phyloP scores from a whole-genome alignment of 2,113 vertebrate species.

The Cryptomyrus ogoouensis region DNA sequence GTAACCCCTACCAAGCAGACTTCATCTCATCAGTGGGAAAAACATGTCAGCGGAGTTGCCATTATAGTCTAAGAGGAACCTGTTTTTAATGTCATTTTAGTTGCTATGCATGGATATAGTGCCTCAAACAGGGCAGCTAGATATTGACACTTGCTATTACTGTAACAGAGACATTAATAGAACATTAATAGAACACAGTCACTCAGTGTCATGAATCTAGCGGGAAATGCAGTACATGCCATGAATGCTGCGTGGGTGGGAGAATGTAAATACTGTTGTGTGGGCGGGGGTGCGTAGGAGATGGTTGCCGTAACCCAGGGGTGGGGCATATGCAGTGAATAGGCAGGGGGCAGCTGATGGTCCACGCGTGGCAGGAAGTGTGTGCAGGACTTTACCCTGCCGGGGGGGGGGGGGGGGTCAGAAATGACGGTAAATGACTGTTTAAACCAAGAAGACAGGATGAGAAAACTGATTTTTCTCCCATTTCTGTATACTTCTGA shows the following conservation, averaged over 20 bases:
- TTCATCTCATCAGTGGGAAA: not conserved
- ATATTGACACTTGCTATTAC: not conserved
- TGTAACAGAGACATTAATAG: not conserved
- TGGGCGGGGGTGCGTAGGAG: not conserved
- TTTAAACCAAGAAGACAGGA: not conserved
- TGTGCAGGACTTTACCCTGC: not conserved
- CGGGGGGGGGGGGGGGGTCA: not conserved
- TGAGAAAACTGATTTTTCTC: not conserved
- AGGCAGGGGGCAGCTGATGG: not conserved
- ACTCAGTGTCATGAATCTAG: not conserved
- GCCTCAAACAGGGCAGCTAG: not conserved
- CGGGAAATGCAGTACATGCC: not conserved
- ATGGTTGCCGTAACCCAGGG: too few relatives aligned
- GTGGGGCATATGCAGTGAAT: not conserved
- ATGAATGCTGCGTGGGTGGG: not conserved
- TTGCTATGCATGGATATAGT: not conserved
- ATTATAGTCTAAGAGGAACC: not conserved
- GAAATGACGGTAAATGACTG: not conserved
- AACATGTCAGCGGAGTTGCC: not conserved
- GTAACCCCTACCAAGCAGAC: not conserved
- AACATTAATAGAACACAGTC: not conserved
- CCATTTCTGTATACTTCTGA: not conserved
- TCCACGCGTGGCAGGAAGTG: not conserved
- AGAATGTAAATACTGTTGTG: not conserved
- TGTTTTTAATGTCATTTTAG: not conserved